These are phyloP conservation scores for Drosophila multiciliata DNA, from an alignment of 2,888 invertebrate genomes.

Conservation along the genomic window DNA sequence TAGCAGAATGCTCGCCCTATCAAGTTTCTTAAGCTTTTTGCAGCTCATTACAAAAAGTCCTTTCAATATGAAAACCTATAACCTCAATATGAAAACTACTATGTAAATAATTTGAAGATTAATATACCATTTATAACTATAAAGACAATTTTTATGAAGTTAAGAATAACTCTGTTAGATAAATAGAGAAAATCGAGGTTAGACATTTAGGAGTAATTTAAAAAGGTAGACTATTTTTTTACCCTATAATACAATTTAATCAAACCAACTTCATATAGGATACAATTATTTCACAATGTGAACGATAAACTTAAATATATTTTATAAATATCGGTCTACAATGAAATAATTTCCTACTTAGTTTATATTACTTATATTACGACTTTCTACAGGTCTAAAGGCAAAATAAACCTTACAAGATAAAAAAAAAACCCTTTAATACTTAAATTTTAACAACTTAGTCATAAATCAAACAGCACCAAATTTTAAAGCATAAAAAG, in stretches of 20 bases:
- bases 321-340: neutral
- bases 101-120: neutral
- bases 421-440: slow-evolving; percentile 13
- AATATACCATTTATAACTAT: neutral
- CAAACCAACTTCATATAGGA: neutral
- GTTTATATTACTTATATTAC: neutral
- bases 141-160: neutral
- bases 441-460: slow-evolving; percentile 14
- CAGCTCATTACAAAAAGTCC: neutral
- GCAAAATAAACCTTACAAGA: neutral
- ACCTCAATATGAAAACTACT: neutral
- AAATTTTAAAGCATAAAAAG: slow-evolving; percentile 15
- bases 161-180: neutral
- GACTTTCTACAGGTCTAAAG: neutral
- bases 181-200: neutral
- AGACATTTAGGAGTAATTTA: neutral
- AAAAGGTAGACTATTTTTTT: neutral
- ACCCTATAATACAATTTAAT: neutral
- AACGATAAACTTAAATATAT: neutral
- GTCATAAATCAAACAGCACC: slow-evolving; percentile 47
- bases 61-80: neutral
- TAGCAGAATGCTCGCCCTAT: neutral
- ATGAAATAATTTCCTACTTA: neutral
- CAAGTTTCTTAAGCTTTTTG: neutral
- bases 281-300: neutral